Evolutionary conservation across 2,888 invertebrate genomes (phyloP), one percentile per base, ranked within the genome.

Genomic region (Tipula vernalis): DNA sequence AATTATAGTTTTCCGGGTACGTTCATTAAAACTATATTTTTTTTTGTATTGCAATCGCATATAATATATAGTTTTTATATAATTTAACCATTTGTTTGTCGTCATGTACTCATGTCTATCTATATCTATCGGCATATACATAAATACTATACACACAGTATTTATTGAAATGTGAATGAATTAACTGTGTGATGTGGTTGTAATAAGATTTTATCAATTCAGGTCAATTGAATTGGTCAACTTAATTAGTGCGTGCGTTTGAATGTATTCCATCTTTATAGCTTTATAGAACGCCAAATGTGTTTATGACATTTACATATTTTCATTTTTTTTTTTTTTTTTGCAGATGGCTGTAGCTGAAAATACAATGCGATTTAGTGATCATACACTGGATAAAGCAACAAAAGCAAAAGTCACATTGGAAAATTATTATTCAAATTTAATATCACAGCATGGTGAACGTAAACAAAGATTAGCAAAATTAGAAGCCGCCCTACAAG

Each of bases 361-460:
- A 92, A 96, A 94, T 90, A 93, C 94, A 90, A 96, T 98, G 92
- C 96, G 97, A 93, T 98, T 98, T 93, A 98, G 97, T 94, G 98
- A 97, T 91, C 98, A 98, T 93, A 99, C 99, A 90, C 94, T 97
- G 92, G 99, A 99, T 94, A 99, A 99, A 93, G 99, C 98, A 90
- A 98, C 98, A 91, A 98, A 99, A 93, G 99, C 99, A 89, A 99
- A 99, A 94, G 96, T 99, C 91, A 98, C 99, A 88, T 93, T 99
- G 91, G 99, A 99, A 93, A 99, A 99, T 93, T 99, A 99, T 93
- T 99, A 99, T 93, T 98, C 97, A 92, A 99, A 99, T 93, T 95
- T 99, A 91, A 96, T 99, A 91, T 95, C 97, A 89, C 99, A 99
- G 92, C 98, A 99, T 92, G 96, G 98, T 90, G 99, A 99, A 93